A percentile compares a stretch with the other conserved stretches of the same genome.
These are phyloP conservation scores for Tolypeutes matacus DNA, from an alignment of 2,797 vertebrate species.

Conservation along the genomic window DNA sequence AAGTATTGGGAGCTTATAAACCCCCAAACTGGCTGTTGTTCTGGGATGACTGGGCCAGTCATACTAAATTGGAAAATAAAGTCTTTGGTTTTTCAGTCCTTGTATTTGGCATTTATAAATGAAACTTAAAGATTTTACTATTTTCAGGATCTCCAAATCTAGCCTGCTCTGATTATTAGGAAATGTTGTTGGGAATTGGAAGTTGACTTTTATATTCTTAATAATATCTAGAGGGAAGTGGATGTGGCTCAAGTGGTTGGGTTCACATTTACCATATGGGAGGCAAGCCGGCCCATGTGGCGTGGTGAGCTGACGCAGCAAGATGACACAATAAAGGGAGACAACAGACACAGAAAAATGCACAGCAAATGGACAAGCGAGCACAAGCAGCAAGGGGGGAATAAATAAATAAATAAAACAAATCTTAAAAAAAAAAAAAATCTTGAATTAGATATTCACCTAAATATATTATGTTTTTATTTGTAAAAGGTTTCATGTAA, in stretches of 20 bases:
- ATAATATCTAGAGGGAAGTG: background rate
- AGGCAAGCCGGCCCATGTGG: too few species aligned
- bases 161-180: background rate
- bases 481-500: background rate
- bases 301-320: too few species aligned
- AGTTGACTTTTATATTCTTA: slow-evolving; percentile 25
- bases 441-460: background rate
- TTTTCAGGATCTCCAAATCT: slow-evolving; percentile 33
- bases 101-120: slow-evolving; percentile 26
- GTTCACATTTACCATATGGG: too few species aligned
- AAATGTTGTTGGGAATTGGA: background rate
- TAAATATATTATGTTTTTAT: background rate
- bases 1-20: background rate
- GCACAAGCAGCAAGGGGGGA: too few species aligned
- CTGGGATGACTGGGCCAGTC: background rate
- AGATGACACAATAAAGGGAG: too few species aligned
- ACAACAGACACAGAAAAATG: too few species aligned
- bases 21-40: background rate
- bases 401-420: too few species aligned
- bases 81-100: slow-evolving; percentile 15
- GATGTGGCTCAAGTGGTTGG: too few species aligned
- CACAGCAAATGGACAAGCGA: too few species aligned
- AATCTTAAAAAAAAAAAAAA: background rate
- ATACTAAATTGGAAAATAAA: background rate
- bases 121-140: background rate